phyloP scores from a whole-genome alignment of 2,797 vertebrate species.

The Silurus aristotelis region DNA sequence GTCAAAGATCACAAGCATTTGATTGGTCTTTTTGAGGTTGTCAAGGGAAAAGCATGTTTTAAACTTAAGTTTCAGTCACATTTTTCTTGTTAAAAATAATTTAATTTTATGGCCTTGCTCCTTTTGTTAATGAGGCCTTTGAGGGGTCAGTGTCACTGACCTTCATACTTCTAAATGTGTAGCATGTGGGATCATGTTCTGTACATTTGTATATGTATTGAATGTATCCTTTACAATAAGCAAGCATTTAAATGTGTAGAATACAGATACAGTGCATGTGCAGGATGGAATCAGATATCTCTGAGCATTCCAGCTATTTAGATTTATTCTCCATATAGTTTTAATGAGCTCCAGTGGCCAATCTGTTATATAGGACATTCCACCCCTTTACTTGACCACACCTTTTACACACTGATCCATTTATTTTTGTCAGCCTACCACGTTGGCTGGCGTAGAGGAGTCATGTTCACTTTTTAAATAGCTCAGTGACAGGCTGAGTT shows the following conservation, averaged over 20 bases:
- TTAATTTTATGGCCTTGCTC: no score
- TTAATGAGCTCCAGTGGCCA: neutral
- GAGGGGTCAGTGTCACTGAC: neutral
- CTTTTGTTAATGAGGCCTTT: neutral
- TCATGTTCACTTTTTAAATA: conserved; percentile 13
- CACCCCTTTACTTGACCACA: neutral
- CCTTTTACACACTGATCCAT: neutral
- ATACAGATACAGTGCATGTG: neutral
- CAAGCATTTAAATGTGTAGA: neutral
- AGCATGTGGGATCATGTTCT: neutral
- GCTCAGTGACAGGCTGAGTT: neutral
- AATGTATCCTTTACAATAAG: neutral
- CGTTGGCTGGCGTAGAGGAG: neutral
- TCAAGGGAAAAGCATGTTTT: no score
- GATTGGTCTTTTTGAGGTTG: no score
- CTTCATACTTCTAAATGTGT: neutral
- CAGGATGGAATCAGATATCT: neutral
- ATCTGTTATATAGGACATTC: neutral
- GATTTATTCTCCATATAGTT: neutral
- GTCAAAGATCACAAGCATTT: no score
- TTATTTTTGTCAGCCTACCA: conserved; percentile 1
- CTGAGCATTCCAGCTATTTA: neutral
- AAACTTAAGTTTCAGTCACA: no score
- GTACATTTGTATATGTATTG: neutral
- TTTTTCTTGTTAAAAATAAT: no score